Evolutionary conservation across 2,888 invertebrate species (phyloP).

Genomic region (Synanthedon vespiformis): DNA sequence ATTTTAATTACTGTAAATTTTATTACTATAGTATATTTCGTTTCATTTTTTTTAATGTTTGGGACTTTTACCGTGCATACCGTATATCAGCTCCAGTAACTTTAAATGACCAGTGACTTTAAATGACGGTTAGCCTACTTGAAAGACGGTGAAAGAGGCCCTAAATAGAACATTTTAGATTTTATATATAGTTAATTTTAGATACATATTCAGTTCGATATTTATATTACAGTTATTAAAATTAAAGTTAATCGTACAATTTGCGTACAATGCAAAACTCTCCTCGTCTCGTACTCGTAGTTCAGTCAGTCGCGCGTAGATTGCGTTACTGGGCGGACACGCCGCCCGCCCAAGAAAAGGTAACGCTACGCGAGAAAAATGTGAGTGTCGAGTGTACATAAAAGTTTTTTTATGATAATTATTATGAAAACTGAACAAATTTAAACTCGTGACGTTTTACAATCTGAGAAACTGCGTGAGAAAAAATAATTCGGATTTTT

Average conservation of each 20-base stretch:
- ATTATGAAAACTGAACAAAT: neutral
- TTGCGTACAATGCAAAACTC: too few relatives aligned
- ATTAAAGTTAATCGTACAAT: constrained; percentile 1
- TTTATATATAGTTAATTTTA: too few relatives aligned
- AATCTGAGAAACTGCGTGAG: constrained; percentile 1
- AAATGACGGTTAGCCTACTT: too few relatives aligned
- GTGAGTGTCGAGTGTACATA: constrained; percentile 6
- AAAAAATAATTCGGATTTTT: constrained; percentile 16
- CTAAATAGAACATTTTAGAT: too few relatives aligned
- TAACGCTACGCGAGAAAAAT: constrained; percentile 8
- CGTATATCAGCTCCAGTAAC: too few relatives aligned
- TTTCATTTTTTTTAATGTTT: too few relatives aligned
- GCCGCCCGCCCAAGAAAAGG: constrained; percentile 35
- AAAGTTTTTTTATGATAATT: neutral
- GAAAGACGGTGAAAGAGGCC: too few relatives aligned
- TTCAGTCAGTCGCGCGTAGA: constrained; percentile 31
- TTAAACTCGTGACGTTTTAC: neutral
- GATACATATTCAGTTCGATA: constrained; percentile 6
- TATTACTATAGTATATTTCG: too few relatives aligned
- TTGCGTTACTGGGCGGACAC: constrained; percentile 27
- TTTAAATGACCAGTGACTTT: too few relatives aligned
- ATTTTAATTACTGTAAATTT: too few relatives aligned
- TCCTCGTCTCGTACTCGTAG: neutral
- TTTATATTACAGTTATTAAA: constrained; percentile 6
- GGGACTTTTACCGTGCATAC: too few relatives aligned